Evolutionary conservation across 1,140 invertebrate genomes (phyloP), one percentile per base, ranked within the genome.

Genomic region (Drosophila melanica): DNA sequence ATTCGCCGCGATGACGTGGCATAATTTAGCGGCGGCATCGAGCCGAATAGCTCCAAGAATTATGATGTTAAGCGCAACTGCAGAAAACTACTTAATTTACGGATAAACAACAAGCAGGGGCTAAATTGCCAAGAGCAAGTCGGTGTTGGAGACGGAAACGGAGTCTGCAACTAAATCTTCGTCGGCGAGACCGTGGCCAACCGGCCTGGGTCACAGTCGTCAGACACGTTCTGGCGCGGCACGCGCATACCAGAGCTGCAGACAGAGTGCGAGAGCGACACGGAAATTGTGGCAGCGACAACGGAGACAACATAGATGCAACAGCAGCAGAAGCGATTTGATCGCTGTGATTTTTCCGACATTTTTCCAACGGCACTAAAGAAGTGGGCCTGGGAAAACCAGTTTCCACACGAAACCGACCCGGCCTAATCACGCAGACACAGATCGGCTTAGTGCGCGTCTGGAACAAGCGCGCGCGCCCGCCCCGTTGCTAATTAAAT

Each of bases 191-290:
- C 41, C 45, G 58, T 54, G 69, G 58, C 77, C 72, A 81, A 74
- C 59, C 66, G 54, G 81, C 65, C 75, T 80, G 71, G 79, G 79
- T 81, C 79, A 81, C 65, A 79, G 79, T 78, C 60, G 76, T 74
- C 82, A 87, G 84, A 86, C 81, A 87, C 65, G 81, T 86, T 86
- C 81, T 86, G 54, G 58, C 67, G 81, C 70, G 82, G 81, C 82
- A 87, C 81, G 82, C 81, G 81, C 81, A 86, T 87, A 81, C 79
- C 75, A 79, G n/a, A 71, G 47, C 39, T 8, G 23, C 33, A 35
- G 33, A 35, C 33, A 9, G 33, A 10, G 33, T 27, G 27, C 27
- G 27, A 27, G 27, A 27, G 27, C 27, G 47, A 33, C 66, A 51
- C 48, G 30, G 14, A 53, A 53, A 53, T 53, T 53, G 50, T 53